These are phyloP conservation scores for Antennarius striatus DNA, from an alignment of 2,113 vertebrate genomes.

Conservation along the genomic window DNA sequence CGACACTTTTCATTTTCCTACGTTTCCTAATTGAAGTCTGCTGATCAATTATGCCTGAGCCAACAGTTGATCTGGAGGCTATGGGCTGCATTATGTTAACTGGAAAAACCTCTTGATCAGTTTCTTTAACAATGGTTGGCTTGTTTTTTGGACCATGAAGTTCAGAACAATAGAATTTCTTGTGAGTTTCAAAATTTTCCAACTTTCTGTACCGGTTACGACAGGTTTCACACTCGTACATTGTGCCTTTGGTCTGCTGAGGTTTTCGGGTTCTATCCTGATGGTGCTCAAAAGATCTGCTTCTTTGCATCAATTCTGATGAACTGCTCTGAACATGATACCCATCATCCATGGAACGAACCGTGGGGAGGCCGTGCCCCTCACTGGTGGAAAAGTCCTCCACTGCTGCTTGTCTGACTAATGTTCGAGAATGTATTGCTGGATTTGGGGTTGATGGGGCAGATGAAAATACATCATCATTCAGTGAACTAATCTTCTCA, in stretches of 20 bases:
- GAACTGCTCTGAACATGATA: constrained; percentile 78
- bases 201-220: constrained; percentile 94
- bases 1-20: constrained; percentile 98
- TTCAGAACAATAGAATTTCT: constrained; percentile 98
- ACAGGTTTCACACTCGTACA: constrained; percentile 98
- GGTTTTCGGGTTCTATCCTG: constrained; percentile 88
- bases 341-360: constrained; percentile 87
- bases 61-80: constrained; percentile 77
- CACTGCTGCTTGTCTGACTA: constrained; percentile 92
- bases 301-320: constrained; percentile 82
- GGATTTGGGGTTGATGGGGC: constrained; percentile 87
- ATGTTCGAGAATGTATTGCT: constrained; percentile 86
- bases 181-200: constrained; percentile 98
- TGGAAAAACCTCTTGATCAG: constrained; percentile 82
- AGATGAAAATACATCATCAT: constrained; percentile 92
- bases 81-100: constrained; percentile 80
- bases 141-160: constrained; percentile 97
- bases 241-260: constrained; percentile 91
- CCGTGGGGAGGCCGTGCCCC: constrained; percentile 79
- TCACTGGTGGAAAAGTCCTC: constrained; percentile 90
- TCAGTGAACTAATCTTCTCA: constrained; percentile 90
- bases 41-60: constrained; percentile 85
- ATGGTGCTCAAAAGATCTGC: constrained; percentile 84
- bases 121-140: constrained; percentile 79
- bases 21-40: constrained; percentile 92